Base-by-base conservation (phyloP, 2,797 vertebrate genomes). In the Acanthiza pusilla region DNA sequence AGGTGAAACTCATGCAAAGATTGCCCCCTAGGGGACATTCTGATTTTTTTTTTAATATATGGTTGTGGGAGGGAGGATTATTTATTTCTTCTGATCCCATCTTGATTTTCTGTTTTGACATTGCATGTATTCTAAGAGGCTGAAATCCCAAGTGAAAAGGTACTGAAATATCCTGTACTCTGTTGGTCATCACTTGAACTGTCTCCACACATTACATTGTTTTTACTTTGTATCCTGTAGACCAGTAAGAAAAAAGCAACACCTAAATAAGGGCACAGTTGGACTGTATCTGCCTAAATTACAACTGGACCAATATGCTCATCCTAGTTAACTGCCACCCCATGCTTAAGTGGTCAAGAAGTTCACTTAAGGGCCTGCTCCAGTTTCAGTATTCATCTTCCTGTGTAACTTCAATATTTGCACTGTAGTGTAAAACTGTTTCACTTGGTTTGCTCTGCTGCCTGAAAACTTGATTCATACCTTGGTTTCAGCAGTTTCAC, bases 11-110 rank as follows among this genome's bases (percentile, higher is more conserved):
- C 4, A 1, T 43, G 32, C 12, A n/a, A 91, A 76, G 70, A 43
- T 73, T 91, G 95, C 94, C 95, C 94, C 88, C 94, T 96, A 92
- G 87, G 71, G 94, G 91, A 84, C 47, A 48, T 71, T 65, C 42
- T 57, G 40, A 9, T 36, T n/a, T 23, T 38, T 27, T 54, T 40
- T 48, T n/a, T 9, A 22, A 27, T 42, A 7, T 5, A 16, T 13
- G 11, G 10, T 27, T 38, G 27, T 43, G 13, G 30, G 29, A 63
- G 3, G 10, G 27, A 71, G 4, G 7, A 63, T 66, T 80, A 50
- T 61, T 85, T 89, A 63, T 88, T 76, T 32, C 16, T 90, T 23
- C 30, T 79, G 29, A 42, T 62, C 27, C 32, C 19, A 43, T 38
- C 38, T 66, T 88, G 8, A 10, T 73, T 67, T 87, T 85, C 11